Evolutionary conservation across 92 coral and sea anemone genomes (phyloP).

Genomic region (Heteractis magnifica): DNA sequence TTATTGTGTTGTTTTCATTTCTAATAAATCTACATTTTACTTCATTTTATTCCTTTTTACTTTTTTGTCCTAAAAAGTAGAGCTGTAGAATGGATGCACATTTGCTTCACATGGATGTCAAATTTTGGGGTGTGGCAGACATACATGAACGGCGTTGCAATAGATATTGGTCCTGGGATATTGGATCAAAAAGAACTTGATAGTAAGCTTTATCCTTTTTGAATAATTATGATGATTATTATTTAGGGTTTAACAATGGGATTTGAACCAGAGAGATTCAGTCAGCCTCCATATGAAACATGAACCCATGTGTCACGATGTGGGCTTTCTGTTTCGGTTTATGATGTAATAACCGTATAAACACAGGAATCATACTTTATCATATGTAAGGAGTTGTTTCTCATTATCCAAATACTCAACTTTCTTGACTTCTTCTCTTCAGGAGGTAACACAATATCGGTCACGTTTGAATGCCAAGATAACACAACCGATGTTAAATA

Average conservation of each 20-base stretch:
- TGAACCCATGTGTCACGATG: no score
- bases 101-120: constrained; percentile 33
- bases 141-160: constrained; percentile 13
- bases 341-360: no score
- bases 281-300: no score
- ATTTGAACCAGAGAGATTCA: no score
- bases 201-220: constrained; percentile 1
- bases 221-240: no score
- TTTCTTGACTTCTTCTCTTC: background rate
- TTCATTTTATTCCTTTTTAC: background rate
- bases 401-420: no score
- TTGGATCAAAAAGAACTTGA: constrained; percentile 1
- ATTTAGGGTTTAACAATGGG: background rate
- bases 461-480: background rate
- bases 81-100: constrained; percentile 13
- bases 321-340: no score
- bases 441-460: background rate
- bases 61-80: background rate
- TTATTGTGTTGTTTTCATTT: background rate
- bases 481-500: background rate
- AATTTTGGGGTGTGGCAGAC: constrained; percentile 16
- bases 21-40: background rate
- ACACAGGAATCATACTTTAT: no score
- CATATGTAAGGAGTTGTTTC: no score
- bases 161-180: background rate